Evolutionary conservation across 2,113 vertebrate genomes (phyloP), one percentile per base, ranked within the genome.

Genomic region (Tetrax tetrax): DNA sequence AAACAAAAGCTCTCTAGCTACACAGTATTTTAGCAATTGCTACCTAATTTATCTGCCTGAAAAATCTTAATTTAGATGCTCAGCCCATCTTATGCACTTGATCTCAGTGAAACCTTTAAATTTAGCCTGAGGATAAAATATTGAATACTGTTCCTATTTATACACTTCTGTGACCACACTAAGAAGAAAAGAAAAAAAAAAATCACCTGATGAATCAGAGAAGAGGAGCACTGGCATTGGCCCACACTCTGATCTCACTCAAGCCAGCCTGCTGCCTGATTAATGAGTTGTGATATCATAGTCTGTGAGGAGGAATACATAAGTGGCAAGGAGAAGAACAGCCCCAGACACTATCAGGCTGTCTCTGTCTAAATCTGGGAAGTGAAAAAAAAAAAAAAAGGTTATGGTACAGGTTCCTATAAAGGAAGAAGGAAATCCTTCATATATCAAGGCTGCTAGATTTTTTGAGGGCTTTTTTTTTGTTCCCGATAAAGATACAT

Each of bases 281-380:
- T 66, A 79, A 95, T 84, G 86, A 93, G 84, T 80, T 71, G 87
- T 97, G 97, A 97, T 83, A 72, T 97, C 97, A 97, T 56, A 75
- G 76, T 61, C 85, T 95, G 83, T 80, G 86, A 94, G 94, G 66
- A 71, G 17, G 59, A 90, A 91, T 89, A 79, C 91, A 78, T 66
- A 81, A 90, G 85, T 56, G 54, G 96, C 51, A 86, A 88, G 79
- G 76, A 74, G 56, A 68, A 89, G 84, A 95, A 91, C 0, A 95
- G 78, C 66, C 63, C 3, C 37, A 72, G 84, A 68, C 74, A 60
- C 31, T 7, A 41, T 56, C 68, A 68, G 63, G 59, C 69, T 89
- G 60, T 48, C 84, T 87, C 84, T 59, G 45, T 38, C 33, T 64
- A 59, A 94, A 51, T 37, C 37, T 60, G 31, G 6, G 19, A 31